phyloP scores from a whole-genome alignment of 2,113 vertebrate genomes.

The Gobiocypris rarus region DNA sequence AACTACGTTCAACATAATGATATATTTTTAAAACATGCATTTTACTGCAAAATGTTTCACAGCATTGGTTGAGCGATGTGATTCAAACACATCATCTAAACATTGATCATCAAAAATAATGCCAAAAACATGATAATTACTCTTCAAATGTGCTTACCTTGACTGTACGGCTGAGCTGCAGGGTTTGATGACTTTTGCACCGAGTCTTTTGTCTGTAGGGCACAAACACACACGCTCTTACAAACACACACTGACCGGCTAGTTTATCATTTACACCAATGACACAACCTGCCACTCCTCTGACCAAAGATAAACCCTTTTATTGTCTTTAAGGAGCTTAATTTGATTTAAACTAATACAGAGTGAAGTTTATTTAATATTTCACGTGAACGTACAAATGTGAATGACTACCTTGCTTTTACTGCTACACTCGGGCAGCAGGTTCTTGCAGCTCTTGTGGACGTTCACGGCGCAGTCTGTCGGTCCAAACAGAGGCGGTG shows the following conservation, averaged over 20 bases:
- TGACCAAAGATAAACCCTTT: neutral
- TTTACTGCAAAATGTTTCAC: neutral
- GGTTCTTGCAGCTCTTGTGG: constrained; percentile 87
- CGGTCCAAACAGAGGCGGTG: constrained; percentile 30
- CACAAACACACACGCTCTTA: constrained; percentile 24
- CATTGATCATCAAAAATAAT: neutral
- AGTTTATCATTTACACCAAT: constrained; percentile 25
- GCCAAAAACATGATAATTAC: neutral
- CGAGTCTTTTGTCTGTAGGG: constrained; percentile 69
- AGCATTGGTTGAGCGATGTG: neutral
- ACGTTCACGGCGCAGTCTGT: constrained; percentile 90
- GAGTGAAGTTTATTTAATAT: neutral
- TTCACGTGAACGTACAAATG: neutral
- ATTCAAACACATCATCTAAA: neutral
- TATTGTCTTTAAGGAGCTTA: neutral
- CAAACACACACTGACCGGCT: neutral
- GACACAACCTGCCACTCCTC: neutral
- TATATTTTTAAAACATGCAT: no score
- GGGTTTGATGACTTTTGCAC: constrained; percentile 44
- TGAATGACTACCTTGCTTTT: constrained; percentile 79
- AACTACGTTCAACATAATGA: neutral
- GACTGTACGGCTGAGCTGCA: constrained; percentile 10
- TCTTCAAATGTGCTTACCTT: constrained; percentile 25
- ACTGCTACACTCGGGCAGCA: constrained; percentile 85
- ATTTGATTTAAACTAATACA: neutral